These are phyloP conservation scores for Butorides virescens DNA, from an alignment of 2,113 vertebrate genomes.

Conservation along the genomic window DNA sequence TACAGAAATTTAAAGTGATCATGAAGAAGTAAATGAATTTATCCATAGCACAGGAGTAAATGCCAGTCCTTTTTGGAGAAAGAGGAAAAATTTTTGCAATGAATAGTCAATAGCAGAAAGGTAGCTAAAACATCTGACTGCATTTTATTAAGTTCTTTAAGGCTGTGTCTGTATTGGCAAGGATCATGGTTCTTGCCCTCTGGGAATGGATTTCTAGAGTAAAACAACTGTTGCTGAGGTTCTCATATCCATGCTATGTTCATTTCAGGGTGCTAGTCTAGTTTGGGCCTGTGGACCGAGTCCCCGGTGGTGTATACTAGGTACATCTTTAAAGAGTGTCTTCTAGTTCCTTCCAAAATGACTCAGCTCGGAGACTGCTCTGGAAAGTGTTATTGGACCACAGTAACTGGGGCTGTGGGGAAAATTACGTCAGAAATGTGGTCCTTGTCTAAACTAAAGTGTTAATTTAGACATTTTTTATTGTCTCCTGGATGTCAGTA, in stretches of 20 bases:
- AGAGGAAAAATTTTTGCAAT: not conserved
- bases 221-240: not conserved
- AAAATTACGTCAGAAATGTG: not conserved
- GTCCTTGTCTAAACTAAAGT: not conserved
- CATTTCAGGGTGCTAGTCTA: not conserved
- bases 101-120: not conserved
- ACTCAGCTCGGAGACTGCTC: not conserved
- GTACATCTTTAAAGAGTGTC: not conserved
- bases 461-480: not conserved
- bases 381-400: not conserved
- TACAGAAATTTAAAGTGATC: not conserved
- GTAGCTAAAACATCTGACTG: not conserved
- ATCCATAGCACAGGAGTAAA: not conserved
- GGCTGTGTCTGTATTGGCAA: not conserved
- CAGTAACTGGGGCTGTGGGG: not conserved
- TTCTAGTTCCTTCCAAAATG: not conserved
- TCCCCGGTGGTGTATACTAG: not conserved
- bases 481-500: not conserved
- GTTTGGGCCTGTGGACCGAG: not conserved
- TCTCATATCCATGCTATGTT: not conserved
- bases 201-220: not conserved
- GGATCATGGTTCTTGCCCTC: not conserved
- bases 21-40: not conserved
- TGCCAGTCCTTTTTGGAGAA: not conserved
- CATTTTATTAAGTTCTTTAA: not conserved